Evolutionary conservation across 2,797 vertebrate species (phyloP).

Genomic region (Vireo griseus): DNA sequence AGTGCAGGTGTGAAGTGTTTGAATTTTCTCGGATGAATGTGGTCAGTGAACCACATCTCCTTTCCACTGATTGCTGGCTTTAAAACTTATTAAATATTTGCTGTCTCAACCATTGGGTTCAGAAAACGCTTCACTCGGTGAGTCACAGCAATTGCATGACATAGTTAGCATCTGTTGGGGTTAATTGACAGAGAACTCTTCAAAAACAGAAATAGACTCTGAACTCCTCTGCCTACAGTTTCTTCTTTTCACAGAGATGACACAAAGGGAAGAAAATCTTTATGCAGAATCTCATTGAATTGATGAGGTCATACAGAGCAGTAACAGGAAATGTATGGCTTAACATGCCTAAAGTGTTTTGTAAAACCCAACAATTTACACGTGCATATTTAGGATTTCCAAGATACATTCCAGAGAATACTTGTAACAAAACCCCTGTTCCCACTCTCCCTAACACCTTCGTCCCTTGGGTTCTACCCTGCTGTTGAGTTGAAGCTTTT

Average conservation of each 20-base stretch:
- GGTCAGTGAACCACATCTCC: not conserved
- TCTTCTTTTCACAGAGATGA: not conserved
- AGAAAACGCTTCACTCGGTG: not conserved
- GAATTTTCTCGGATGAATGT: not conserved
- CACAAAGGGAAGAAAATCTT: not conserved
- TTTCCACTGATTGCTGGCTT: not conserved
- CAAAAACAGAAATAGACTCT: not conserved
- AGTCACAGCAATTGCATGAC: not conserved
- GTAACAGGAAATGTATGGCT: not conserved
- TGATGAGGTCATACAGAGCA: not conserved
- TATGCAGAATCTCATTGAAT: not conserved
- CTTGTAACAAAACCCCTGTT: not conserved
- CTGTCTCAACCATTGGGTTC: not conserved
- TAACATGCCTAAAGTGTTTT: not conserved
- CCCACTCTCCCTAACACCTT: not conserved
- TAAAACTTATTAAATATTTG: not conserved
- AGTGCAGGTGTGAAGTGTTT: not conserved
- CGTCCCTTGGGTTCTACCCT: not conserved
- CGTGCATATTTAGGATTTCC: not conserved
- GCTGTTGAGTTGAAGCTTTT: not conserved
- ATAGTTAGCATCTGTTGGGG: not conserved
- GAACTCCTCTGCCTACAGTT: not conserved
- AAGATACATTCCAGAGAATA: not conserved
- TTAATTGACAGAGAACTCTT: slow-evolving; percentile 6
- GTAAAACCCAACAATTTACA: not conserved